These are phyloP conservation scores for Margaritifera margaritifera DNA, from an alignment of 2,888 invertebrate genomes.

Conservation along the genomic window DNA sequence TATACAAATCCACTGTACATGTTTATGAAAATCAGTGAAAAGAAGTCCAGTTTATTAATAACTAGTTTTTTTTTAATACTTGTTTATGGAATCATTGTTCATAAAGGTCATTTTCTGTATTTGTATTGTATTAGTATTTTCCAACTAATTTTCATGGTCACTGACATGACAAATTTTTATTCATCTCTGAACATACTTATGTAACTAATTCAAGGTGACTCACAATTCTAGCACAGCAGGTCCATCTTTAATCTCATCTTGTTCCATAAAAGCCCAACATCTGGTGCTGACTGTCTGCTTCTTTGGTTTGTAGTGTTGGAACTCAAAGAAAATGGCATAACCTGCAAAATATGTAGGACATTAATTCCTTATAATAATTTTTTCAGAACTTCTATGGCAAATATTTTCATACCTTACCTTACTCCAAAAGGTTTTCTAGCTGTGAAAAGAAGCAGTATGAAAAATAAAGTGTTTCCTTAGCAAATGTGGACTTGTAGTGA, in stretches of 20 bases:
- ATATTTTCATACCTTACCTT: too few species aligned
- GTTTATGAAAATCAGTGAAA: too few species aligned
- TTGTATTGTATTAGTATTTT: too few species aligned
- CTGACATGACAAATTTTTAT: background rate
- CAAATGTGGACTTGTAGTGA: background rate
- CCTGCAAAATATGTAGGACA: slow-evolving; percentile 43
- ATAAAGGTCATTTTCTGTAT: too few species aligned
- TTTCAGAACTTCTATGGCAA: too few species aligned
- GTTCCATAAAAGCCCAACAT: slow-evolving; percentile 69
- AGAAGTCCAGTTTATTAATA: too few species aligned
- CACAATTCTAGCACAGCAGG: slow-evolving; percentile 64
- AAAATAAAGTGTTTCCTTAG: background rate
- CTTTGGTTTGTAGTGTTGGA: slow-evolving; percentile 70
- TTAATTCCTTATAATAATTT: too few species aligned
- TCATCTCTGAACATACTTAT: background rate
- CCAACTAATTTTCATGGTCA: too few species aligned
- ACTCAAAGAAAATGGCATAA: slow-evolving; percentile 70
- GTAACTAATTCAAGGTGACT: slow-evolving; percentile 32
- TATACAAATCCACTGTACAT: too few species aligned
- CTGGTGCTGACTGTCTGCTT: slow-evolving; percentile 63
- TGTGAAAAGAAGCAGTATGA: background rate
- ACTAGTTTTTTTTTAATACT: too few species aligned
- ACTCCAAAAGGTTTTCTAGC: background rate
- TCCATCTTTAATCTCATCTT: slow-evolving; percentile 69
- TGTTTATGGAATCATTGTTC: too few species aligned